Evolutionary conservation across 2,113 vertebrate genomes (phyloP), one percentile per base, ranked within the genome.

Genomic region (Solea senegalensis): DNA sequence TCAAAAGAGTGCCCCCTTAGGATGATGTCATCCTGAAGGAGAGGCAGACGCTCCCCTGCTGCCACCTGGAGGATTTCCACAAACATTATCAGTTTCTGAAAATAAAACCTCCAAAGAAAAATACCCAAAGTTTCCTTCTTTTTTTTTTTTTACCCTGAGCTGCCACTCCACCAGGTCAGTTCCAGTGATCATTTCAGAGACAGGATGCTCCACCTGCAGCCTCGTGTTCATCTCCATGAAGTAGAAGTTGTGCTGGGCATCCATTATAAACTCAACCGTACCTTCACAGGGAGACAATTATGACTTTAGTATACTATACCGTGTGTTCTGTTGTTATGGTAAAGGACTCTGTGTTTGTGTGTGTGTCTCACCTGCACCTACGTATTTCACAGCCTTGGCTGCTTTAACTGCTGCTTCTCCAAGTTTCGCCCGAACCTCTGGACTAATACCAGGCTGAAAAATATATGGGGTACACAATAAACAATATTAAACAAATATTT

Each of bases 141-240:
- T 10, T 6, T 0, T 40, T 16, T 0, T 3, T 1, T 2, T 3
- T 10, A 99, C 98, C 93, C 96, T 90, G 45, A 99, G 95, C 80
- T 99, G 98, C 98, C 98, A 99, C 78, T 99, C 97, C 88, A 99
- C 97, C 93, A 99, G 87, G 89, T 99, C 98, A 3, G 96, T 98
- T 4, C 96, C 96, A 6, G 98, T 99, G 92, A 99, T 92, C 97
- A 99, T 98, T 90, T 99, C 98, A 0, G 97, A 96, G 49, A 99
- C 95, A 0, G 98, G 98, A 65, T 99, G 98, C 65, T 99, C 98
- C 69, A 99, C 97, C 83, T 99, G 98, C 73, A 99, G 94, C 62
- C 98, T 94, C 14, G 98, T 99, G 84, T 99, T 99, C 98, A 99
- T 99, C 87, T 99, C 98, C 98, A 99, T 99, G 90, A 99, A 99